Base-by-base conservation (phyloP, 2,888 invertebrate species). In the Priapulus caudatus region DNA sequence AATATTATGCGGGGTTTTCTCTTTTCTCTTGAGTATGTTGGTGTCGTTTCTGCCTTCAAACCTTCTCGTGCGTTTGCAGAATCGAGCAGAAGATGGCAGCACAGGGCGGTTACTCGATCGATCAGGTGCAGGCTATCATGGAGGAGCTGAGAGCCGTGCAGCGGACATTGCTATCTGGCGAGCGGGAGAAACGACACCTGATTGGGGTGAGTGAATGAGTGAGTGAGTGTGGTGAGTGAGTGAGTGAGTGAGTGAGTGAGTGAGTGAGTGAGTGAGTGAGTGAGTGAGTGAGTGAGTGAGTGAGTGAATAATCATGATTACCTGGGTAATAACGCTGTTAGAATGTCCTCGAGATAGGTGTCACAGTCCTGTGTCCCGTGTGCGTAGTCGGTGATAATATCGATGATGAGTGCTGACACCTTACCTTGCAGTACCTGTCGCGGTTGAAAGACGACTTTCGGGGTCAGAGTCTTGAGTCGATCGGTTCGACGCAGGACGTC, bases 121-220 rank as follows among this genome's bases (percentile, higher is more conserved):
- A 83, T 43, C 90, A 95, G 74, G 93, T 92, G 15, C 89, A 92
- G 72, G 90, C 90, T n/a, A 92, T 95, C 55, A 84, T 91, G 78
- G 84, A 85, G 50, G 91, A 93, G 72, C 79, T 95, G 63, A 80
- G 86, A 59, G 88, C 90, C 72, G 89, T 93, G 60, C 91, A 92
- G 72, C 85, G 86, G 67, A 90, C 89, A 0, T 75, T 93, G 24
- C 83, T 84, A 4, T 85, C 85, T 0, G 92, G 92, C 0, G 91
- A 92, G 71, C 87, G 88, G 67, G 92, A 93, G 69, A 86, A 90
- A 65, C 87, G 86, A 43, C 89, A 91, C 66, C 77, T 93, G 55
- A 91, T 93, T 87, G 87, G 88, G 72, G 70, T 33, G 48, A 56
- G n/a, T n/a, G n/a, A n/a, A n/a, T n/a, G n/a, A n/a, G n/a, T n/a